A percentile compares a stretch with the other conserved stretches of the same genome.
These are phyloP conservation scores for Odocoileus hemionus DNA, from an alignment of 2,113 vertebrate genomes.

Conservation along the genomic window DNA sequence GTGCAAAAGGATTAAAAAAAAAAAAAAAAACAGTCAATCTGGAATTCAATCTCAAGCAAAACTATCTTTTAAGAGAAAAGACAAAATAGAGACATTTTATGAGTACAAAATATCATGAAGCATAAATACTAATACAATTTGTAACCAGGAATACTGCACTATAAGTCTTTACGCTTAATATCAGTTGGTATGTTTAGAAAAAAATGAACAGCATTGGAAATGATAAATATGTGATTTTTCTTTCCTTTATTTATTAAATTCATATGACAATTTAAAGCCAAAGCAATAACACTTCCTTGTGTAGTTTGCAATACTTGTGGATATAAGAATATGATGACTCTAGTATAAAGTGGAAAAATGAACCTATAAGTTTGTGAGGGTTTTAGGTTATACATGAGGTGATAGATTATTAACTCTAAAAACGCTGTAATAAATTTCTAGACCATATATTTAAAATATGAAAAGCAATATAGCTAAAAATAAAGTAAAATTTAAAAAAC, in stretches of 20 bases:
- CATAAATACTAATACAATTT: not conserved
- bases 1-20: not conserved
- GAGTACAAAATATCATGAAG: not conserved
- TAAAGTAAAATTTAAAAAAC: not conserved
- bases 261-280: not conserved
- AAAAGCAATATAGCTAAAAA: not conserved
- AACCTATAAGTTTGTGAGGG: not conserved
- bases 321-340: not conserved
- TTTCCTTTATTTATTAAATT: not conserved
- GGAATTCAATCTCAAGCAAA: not conserved
- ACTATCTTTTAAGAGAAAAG: not conserved
- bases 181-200: not conserved
- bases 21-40: not conserved
- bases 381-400: not conserved
- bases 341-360: not conserved
- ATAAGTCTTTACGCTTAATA: not conserved
- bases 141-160: not conserved
- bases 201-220: not conserved
- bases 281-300: not conserved
- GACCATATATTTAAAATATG: not conserved
- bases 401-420: not conserved
- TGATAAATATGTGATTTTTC: not conserved
- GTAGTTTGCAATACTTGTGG: not conserved
- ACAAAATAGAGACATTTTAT: constrained; percentile 1
- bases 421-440: not conserved